A percentile compares a stretch with the other conserved stretches of the same genome.
Conservation (phyloP, 2,113 vertebrate genomes). For the Pomatostomus ruficeps region DNA sequence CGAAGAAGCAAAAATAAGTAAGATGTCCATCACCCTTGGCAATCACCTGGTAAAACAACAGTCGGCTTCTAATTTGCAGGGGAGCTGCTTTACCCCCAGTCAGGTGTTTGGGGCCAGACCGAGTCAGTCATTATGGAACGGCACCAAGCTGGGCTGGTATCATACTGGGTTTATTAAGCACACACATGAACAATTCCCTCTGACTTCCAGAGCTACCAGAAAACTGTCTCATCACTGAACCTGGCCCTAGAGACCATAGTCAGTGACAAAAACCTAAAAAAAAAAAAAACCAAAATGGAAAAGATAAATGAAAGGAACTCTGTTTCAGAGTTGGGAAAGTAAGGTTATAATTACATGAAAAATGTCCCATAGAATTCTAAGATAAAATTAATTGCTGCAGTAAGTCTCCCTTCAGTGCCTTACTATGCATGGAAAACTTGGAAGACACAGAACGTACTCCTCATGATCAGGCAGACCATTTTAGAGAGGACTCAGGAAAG, state of each 20-base stretch:
- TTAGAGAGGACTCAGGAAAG: not conserved
- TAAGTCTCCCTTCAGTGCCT: not conserved
- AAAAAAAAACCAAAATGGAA: not conserved
- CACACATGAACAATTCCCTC: not conserved
- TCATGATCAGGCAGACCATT: not conserved
- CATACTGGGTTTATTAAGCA: not conserved
- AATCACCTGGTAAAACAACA: not conserved
- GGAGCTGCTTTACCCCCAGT: not conserved
- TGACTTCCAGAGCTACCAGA: not conserved
- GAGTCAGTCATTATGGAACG: not conserved
- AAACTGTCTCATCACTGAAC: not conserved
- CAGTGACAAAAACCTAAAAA: not conserved
- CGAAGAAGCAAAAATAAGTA: not conserved
- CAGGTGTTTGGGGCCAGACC: not conserved
- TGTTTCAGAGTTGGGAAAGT: not conserved
- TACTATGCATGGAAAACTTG: not conserved
- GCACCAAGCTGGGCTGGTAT: not conserved
- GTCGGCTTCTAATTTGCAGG: not conserved
- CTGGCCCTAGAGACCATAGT: not conserved
- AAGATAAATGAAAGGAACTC: not conserved
- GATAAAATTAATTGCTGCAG: not conserved
- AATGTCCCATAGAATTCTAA: not conserved
- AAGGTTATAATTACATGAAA: not conserved
- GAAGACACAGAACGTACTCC: not conserved
- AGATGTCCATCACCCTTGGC: not conserved